Evolutionary conservation across 2,888 invertebrate genomes (phyloP), one percentile per base, ranked within the genome.

Genomic region (Megalurothrips usitatus): DNA sequence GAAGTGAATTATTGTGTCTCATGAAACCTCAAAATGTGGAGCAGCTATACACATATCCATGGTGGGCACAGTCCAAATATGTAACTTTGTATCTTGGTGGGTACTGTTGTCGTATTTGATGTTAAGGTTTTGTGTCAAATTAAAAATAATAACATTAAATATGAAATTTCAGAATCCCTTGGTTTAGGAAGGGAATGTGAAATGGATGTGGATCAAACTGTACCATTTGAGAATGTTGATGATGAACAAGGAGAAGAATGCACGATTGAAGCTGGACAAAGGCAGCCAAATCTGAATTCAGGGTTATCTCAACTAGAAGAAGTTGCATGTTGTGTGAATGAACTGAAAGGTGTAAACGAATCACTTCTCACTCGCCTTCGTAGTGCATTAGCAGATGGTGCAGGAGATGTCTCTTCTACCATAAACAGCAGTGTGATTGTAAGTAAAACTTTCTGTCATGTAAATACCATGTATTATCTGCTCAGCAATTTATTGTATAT

Each of bases 181-280:
- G 68, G 68, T 1, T 75, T 26, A 10, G 68, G 68, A 75, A 75
- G 68, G 68, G 68, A 75, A 12, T 75, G 68, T 75, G 68, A 75
- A 11, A 75, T 75, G 68, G 68, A 75, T 75, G 68, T 75, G 23
- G 68, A 75, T 26, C 68, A 75, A 26, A 75, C 68, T 26, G 68
- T 75, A 12, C 68, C 68, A 1, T 75, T 12, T 12, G 68, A 43
- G 34, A 4, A 43, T 43, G 34, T 43, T 43, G 34, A 43, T 4
- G 6, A 43, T 43, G 34, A 75, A 26, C 8, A 75, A 23, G 68
- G 23, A 75, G 26, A 75, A 26, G 68, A 75, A 58, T 19, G n/a
- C 14, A 14, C 2, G 6, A 58, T 11, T 58, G 17, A 17, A 10
- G 58, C 17, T 17, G n/a, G 14, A 17, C 19, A 58, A 58, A 17